Evolutionary conservation across 1,140 invertebrate species (phyloP).

Genomic region (Oncopeltus fasciatus): DNA sequence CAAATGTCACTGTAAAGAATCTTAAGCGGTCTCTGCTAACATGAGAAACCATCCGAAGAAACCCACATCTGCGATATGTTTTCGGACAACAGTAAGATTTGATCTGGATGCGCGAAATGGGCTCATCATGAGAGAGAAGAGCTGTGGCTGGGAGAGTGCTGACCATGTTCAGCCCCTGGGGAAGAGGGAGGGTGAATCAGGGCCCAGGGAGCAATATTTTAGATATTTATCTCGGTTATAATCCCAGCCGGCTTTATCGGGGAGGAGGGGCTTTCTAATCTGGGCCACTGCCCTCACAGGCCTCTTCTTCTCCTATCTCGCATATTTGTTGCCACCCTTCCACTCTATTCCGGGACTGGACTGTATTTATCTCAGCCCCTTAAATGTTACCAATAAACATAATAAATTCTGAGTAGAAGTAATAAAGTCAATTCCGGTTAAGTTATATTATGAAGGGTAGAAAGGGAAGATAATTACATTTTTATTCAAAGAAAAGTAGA

Average conservation of each 20-base stretch:
- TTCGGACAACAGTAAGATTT: no score
- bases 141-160: not conserved
- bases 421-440: not conserved
- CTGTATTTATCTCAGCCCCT: not conserved
- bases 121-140: not conserved
- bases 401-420: not conserved
- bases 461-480: no score
- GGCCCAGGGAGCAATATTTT: not conserved
- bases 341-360: not conserved
- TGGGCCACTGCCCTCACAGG: no score
- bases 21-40: no score
- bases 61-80: no score
- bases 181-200: not conserved
- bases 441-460: no score
- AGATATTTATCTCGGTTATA: not conserved
- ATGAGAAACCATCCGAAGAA: no score
- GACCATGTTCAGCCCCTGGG: not conserved
- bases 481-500: no score
- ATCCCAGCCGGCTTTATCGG: not conserved
- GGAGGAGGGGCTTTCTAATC: not conserved
- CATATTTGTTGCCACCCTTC: not conserved
- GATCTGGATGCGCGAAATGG: no score
- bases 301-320: not conserved
- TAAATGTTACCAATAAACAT: not conserved
- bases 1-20: no score